Conservation (phyloP, 2,888 invertebrate genomes). For the Pecten maximus region DNA sequence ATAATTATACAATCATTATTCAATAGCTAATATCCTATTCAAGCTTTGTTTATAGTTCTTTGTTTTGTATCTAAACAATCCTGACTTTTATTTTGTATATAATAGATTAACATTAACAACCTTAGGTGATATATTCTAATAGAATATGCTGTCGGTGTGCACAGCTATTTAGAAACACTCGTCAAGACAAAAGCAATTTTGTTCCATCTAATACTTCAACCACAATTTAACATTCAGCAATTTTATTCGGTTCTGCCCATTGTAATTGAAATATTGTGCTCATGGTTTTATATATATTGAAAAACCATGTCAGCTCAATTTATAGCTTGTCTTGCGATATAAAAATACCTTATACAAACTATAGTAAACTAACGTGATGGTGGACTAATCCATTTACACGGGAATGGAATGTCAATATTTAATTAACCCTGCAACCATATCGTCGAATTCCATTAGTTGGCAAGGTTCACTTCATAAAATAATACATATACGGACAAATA, state of each 20-base stretch:
- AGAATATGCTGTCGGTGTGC: neutral
- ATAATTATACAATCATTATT: no score
- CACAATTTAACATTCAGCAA: neutral
- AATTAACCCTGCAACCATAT: neutral
- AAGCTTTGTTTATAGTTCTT: no score
- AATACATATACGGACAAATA: neutral
- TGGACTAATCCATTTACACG: neutral
- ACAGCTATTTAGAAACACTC: neutral
- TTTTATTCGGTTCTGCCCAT: neutral
- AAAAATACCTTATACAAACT: neutral
- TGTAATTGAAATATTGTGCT: neutral
- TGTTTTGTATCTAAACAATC: no score
- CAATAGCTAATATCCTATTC: no score
- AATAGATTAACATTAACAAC: neutral
- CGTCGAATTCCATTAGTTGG: neutral
- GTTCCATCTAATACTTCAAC: neutral
- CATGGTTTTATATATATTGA: neutral
- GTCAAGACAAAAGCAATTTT: neutral
- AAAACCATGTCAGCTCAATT: neutral
- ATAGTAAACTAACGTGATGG: neutral
- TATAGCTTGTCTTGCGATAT: neutral
- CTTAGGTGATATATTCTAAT: neutral
- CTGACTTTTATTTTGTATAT: neutral
- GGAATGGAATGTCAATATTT: slow-evolving; percentile 7
- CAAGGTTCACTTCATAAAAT: neutral